Evolutionary conservation across 2,888 invertebrate species (phyloP), one percentile per base, ranked within the genome.

Genomic region (Melanchra persicariae): DNA sequence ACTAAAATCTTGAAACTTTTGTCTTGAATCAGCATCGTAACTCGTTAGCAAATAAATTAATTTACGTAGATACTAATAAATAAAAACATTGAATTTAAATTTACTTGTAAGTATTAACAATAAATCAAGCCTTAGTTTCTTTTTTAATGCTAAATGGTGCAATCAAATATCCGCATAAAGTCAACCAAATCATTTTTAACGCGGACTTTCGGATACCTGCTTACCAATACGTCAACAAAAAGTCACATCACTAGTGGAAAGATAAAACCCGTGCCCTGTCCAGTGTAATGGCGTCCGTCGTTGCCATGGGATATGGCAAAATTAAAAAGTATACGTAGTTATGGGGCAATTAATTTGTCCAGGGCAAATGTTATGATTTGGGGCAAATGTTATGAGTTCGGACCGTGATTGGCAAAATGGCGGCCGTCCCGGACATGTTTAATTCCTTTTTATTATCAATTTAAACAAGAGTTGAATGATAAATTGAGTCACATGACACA

Each of bases 301-400:
- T 64, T 78, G 75, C 74, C 77, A 82, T 70, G 73, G 83, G 85
- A 81, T 72, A 77, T 77, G 63, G 64, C 74, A 47, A 82, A 82
- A 85, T 86, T 77, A 77, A 82, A 77, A 84, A 72, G 61, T 69
- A 69, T 74, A 72, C 62, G 65, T 71, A 76, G 72, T 80, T 77
- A 74, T 68, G 72, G 65, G 62, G 63, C 71, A 75, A 86, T 82
- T 82, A 86, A 85, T 85, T 86, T 70, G 70, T 61, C 52, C 66
- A 24, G 75, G 80, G 65, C 70, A 47, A 75, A 68, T 73, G 71
- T 75, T 71, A 77, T 77, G 73, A 83, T 80, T 72, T 70, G 30
- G 57, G 72, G 57, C 62, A 68, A 67, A 73, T 71, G 79, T 74
- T 70, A 81, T 67, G 73, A 77, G 64, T 67, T 67, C 12, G 57